These are phyloP conservation scores for Teleogryllus occipitalis DNA, from an alignment of 1,140 invertebrate genomes.

Conservation along the genomic window DNA sequence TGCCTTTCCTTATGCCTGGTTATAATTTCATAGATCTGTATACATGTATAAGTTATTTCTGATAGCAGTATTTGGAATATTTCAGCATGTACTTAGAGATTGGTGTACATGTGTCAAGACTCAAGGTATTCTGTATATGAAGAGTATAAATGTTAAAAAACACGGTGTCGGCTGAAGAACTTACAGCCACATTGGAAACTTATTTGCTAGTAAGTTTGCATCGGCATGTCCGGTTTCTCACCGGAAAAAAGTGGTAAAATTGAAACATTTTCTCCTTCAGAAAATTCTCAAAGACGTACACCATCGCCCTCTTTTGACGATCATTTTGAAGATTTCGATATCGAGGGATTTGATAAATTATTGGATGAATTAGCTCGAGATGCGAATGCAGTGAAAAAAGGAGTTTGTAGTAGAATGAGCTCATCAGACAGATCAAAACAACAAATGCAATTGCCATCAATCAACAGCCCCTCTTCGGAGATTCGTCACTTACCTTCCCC, in stretches of 20 bases:
- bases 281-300: neutral
- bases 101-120: neutral
- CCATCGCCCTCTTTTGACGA: neutral
- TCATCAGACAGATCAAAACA: neutral
- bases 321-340: neutral
- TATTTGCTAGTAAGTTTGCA: neutral
- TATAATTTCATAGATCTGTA: no score
- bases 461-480: neutral
- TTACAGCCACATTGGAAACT: no score
- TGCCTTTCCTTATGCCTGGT: no score
- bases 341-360: neutral
- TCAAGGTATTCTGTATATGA: neutral
- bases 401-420: no score
- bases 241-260: neutral
- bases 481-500: neutral
- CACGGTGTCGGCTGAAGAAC: no score
- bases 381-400: neutral
- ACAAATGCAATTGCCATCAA: neutral
- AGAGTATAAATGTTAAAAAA: no score
- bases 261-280: neutral
- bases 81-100: neutral
- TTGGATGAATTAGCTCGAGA: neutral
- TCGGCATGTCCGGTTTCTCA: neutral
- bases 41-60: no score
- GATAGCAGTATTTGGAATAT: neutral